Percentiles rank a stretch among this genome's conserved stretches.
phyloP scores from a whole-genome alignment of 2,797 vertebrate genomes.

The Sternotherus odoratus region DNA sequence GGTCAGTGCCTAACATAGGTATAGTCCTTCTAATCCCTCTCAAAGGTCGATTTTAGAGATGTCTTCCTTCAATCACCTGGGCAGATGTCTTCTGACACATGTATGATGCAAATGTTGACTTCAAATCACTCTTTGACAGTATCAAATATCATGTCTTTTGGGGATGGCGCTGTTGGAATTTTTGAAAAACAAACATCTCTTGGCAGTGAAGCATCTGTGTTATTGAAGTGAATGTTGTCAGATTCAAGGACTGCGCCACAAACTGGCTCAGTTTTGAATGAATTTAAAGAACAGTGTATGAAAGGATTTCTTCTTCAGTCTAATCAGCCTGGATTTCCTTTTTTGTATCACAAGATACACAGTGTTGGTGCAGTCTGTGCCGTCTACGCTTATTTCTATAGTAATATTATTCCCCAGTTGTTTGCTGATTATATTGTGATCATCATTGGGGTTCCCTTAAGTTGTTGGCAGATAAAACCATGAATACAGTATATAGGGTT shows the following conservation, averaged over 20 bases:
- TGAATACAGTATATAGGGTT: background rate
- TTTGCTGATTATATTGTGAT: too few species aligned
- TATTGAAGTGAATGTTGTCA: background rate
- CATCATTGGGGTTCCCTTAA: too few species aligned
- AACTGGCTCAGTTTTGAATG: background rate
- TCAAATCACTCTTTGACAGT: background rate
- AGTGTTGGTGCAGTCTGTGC: background rate
- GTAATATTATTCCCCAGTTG: too few species aligned
- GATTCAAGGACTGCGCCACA: background rate
- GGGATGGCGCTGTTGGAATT: background rate
- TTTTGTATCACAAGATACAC: background rate
- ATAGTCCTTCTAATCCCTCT: background rate
- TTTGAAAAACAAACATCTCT: background rate
- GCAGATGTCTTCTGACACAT: background rate
- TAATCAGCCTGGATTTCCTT: background rate
- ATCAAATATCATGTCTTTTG: background rate
- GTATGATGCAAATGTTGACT: background rate
- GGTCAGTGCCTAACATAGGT: background rate
- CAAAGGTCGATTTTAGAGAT: background rate
- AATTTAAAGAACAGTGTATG: background rate
- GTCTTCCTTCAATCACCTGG: rapidly evolving
- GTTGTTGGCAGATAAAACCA: too few species aligned
- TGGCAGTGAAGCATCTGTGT: rapidly evolving
- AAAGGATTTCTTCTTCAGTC: background rate
- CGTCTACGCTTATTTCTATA: background rate